Evolutionary conservation across 1,140 invertebrate genomes (phyloP), one percentile per base, ranked within the genome.

Genomic region (Drosophila sturtevanti): DNA sequence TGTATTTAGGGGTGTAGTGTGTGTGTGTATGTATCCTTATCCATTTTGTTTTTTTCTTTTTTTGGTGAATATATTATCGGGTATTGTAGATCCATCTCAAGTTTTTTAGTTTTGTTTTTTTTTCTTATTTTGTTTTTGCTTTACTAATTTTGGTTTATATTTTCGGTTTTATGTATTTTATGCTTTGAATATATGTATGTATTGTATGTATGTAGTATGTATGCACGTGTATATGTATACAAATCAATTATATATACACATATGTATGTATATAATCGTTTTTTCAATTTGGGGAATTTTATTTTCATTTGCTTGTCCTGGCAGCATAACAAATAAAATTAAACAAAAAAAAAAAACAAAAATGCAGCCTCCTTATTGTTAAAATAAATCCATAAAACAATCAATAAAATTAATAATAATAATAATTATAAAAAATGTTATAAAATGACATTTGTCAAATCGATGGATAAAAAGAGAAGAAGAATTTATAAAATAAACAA

Each of bases 291-390:
- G 16, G 41, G 55, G 27, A n/a, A n/a, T 63, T 56, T 67, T 65
- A 38, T 48, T 67, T 55, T 69, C 35, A 68, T 16, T 37, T 60
- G 16, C 14, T 60, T 44, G 72, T 68, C 56, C 56, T 74, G 70
- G 79, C 79, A 78, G 75, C 63, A 55, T 84, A 85, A 85, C 82
- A 81, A 86, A 81, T 77, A 63, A 64, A 64, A 63, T 24, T 44
- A 75, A 75, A 75, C 51, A 58, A 68, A 68, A 41, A 66, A 82
- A n/a, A n/a, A n/a, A n/a, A n/a, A n/a, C n/a, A n/a, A n/a, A 85
- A 48, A 48, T 48, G 41, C 16, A 48, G 82, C 81, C 81, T 85
- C 81, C 81, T 87, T 68, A 65, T 77, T 71, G 72, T 81, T 56
- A 72, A 68, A 74, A 18, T 78, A 63, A 63, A 70, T 74, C 55